Conservation (phyloP, 2,113 vertebrate species). For the Neodontobutis hainanensis region DNA sequence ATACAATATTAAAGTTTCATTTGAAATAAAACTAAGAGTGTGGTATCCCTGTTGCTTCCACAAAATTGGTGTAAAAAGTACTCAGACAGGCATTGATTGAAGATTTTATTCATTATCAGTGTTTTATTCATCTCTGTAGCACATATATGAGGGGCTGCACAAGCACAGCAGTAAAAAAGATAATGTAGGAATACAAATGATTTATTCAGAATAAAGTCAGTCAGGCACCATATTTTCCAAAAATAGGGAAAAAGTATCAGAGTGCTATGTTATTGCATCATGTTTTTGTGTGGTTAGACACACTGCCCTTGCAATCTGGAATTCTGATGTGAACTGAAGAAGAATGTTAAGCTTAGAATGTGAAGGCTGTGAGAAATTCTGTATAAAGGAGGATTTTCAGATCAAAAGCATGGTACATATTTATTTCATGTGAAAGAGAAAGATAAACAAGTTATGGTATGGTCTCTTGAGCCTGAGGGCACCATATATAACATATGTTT, state of each 20-base stretch:
- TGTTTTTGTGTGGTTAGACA: conserved; percentile 7
- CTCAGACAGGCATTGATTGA: no score
- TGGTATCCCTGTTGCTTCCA: conserved; percentile 20
- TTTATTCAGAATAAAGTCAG: no score
- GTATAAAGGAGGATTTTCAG: not conserved
- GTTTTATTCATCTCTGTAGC: no score
- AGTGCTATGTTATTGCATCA: not conserved
- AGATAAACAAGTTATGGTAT: conserved; percentile 1
- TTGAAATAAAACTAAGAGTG: conserved; percentile 20
- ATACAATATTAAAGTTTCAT: conserved; percentile 30
- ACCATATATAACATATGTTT: not conserved
- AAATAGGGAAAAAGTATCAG: no score
- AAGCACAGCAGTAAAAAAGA: no score
- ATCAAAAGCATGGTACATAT: conserved; percentile 1
- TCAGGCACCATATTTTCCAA: no score
- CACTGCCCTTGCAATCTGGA: no score
- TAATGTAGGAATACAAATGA: no score
- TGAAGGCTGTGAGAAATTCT: not conserved
- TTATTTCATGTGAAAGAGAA: not conserved
- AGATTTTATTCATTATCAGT: no score
- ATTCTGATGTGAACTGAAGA: not conserved
- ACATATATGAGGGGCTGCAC: no score
- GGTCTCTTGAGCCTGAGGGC: not conserved
- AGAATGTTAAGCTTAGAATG: not conserved
- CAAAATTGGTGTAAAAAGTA: conserved; percentile 20